Base-by-base conservation (phyloP, 2,888 invertebrate species). In the Catocala sponsa region DNA sequence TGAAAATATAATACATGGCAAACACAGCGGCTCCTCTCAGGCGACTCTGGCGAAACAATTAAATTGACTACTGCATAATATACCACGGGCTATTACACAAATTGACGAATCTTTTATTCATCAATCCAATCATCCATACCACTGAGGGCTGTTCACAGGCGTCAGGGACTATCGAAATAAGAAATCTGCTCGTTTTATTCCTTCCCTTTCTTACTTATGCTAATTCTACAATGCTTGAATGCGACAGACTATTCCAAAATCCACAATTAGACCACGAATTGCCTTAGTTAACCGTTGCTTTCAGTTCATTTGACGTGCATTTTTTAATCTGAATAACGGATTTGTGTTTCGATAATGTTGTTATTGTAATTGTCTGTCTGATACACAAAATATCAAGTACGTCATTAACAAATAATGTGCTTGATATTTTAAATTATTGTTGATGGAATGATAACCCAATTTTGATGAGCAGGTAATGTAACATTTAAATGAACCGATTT, bases 31-130 rank as follows among this genome's bases (percentile, higher is more conserved):
- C 65, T 42, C 71, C 68, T 74, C 74, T 70, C 78, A 74, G 68
- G 61, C 66, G 13, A 35, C 35, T 35, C 7, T 15, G 46, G 10
- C 25, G 65, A 63, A 76, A 76, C 79, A 84, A 84, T 83, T 81
- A 81, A 90, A 90, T 91, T 90, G 88, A 88, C 87, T 83, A 81
- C 83, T 85, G 91, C 85, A 90, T 92, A 91, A 92, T 91, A 84
- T 82, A 83, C 66, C 67, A 81, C 83, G 81, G 79, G 84, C 85
- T 85, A 86, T 90, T 88, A 86, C 86, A 90, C 91, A 94, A 93
- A 94, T 94, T 93, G 92, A 85, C 85, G 79, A 70, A 93, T 94
- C 86, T 94, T 94, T 94, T 92, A 94, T 94, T 93, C 93, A 94
- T 90, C 82, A 81, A 80, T 87, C 91, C 92, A 92, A 92, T 93